Evolutionary conservation across 2,888 invertebrate genomes (phyloP), one percentile per base, ranked within the genome.

Genomic region (Petrolisthes cinctipes): DNA sequence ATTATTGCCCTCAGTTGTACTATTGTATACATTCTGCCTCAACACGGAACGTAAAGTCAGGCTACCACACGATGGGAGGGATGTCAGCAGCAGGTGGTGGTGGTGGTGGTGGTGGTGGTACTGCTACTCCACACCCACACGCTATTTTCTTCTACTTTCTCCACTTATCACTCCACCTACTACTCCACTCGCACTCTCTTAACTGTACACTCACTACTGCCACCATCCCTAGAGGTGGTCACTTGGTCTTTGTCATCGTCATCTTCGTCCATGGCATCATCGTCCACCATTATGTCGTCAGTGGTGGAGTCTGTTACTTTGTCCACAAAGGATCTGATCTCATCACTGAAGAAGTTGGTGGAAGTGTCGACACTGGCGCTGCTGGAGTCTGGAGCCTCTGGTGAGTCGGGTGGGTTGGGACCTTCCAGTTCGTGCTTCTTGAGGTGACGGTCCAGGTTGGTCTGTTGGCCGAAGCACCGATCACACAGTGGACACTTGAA

Each of bases 401-500:
- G 89, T 1, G 90, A 89, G 82, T 91, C 91, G 14, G 92, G 91
- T 91, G 91, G 91, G 79, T 91, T 91, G 56, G 91, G 91, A 7
- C 91, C 91, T 92, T 97, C 97, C 0, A 97, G 95, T 92, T 99
- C 99, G 93, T 99, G 99, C 92, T 99, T 99, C 94, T 98, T 98
- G 92, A 99, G 93, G 92, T 99, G 99, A 51, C 99, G 95, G 92
- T 99, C 99, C 91, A 99, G 94, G 93, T 99, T 99, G n/a, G 99
- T 99, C 93, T 99, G 99, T 93, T 99, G 99, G 0, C 99, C 99
- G 93, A 99, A 99, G 93, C 98, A 97, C 82, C 98, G 95, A 92
- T 98, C 98, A 93, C 99, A 99, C 88, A 98, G 94, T 14, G 96
- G 96, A 93, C 99, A 99, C 92, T 97, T 95, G 93, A 99, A 99